Conservation (phyloP, 2,888 invertebrate species). For the Caenorhabditis zanzibari region DNA sequence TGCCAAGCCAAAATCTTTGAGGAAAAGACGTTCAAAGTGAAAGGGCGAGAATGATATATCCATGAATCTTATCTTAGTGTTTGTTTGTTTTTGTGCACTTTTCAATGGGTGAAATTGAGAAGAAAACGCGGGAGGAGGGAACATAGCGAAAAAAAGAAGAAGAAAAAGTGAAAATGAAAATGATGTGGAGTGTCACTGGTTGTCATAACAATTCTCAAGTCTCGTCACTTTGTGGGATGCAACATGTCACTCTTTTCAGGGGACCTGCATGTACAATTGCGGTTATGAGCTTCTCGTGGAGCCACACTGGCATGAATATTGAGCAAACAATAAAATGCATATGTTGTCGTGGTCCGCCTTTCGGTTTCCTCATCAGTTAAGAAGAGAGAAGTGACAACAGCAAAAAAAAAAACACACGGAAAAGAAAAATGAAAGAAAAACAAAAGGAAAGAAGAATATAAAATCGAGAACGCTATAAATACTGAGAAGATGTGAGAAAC, state of each 20-base stretch:
- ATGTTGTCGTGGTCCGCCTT: slow-evolving; percentile 42
- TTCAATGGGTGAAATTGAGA: slow-evolving; percentile 28
- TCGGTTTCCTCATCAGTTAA: slow-evolving; percentile 29
- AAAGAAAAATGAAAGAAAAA: slow-evolving; percentile 28
- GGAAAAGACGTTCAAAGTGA: background rate
- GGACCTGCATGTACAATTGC: slow-evolving; percentile 12
- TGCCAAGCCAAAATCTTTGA: background rate
- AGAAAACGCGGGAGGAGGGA: background rate
- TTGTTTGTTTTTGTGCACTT: slow-evolving; percentile 50
- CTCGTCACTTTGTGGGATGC: slow-evolving; percentile 38
- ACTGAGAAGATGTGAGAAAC: slow-evolving; percentile 30
- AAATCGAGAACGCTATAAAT: slow-evolving; percentile 33
- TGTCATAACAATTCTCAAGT: slow-evolving; percentile 52
- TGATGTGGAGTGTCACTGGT: slow-evolving; percentile 18
- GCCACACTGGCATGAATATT: slow-evolving; percentile 27
- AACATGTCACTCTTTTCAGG: slow-evolving; percentile 26
- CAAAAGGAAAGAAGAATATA: slow-evolving; percentile 1
- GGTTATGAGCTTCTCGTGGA: slow-evolving; percentile 8
- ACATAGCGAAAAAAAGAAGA: too few relatives aligned
- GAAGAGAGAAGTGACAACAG: background rate
- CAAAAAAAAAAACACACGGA: background rate
- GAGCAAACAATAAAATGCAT: slow-evolving; percentile 57
- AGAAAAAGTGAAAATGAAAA: slow-evolving; percentile 3
- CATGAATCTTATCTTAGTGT: slow-evolving; percentile 34
- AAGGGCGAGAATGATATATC: background rate